Conservation (phyloP, 1,140 invertebrate genomes). For the Leptinotarsa lineolata region DNA sequence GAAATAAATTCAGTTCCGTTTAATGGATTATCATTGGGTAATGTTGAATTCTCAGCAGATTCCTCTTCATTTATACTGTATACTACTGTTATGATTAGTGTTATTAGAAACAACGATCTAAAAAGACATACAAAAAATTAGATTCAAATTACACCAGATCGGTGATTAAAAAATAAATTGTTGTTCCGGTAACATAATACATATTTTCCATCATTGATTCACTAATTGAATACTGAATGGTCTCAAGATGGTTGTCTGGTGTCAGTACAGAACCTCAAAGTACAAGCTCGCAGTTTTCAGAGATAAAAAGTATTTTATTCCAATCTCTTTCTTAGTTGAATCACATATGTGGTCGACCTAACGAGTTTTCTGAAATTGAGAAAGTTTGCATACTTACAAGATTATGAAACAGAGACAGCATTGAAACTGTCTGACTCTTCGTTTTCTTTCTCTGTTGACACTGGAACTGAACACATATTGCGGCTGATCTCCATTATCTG, state of each 20-base stretch:
- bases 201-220: too few species aligned
- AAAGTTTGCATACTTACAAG: constrained; percentile 62
- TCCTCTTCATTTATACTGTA: constrained; percentile 58
- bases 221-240: too few species aligned
- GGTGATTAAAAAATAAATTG: too few species aligned
- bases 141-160: too few species aligned
- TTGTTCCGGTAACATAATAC: too few species aligned
- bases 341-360: too few species aligned
- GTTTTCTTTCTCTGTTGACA: constrained; percentile 61
- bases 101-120: constrained; percentile 58
- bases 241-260: too few species aligned
- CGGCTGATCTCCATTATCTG: constrained; percentile 58
- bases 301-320: too few species aligned
- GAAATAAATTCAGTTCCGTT: background rate
- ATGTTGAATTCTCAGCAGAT: constrained; percentile 30
- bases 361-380: too few species aligned
- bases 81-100: constrained; percentile 60
- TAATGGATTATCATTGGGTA: constrained; percentile 22
- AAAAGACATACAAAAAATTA: constrained; percentile 14
- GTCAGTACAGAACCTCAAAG: too few species aligned
- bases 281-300: too few species aligned
- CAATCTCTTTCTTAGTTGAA: too few species aligned
- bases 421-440: constrained; percentile 68
- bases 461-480: constrained; percentile 68
- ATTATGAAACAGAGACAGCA: constrained; percentile 69